Evolutionary conservation across 2,797 vertebrate species (phyloP).

Genomic region (Crypturellus tataupa): DNA sequence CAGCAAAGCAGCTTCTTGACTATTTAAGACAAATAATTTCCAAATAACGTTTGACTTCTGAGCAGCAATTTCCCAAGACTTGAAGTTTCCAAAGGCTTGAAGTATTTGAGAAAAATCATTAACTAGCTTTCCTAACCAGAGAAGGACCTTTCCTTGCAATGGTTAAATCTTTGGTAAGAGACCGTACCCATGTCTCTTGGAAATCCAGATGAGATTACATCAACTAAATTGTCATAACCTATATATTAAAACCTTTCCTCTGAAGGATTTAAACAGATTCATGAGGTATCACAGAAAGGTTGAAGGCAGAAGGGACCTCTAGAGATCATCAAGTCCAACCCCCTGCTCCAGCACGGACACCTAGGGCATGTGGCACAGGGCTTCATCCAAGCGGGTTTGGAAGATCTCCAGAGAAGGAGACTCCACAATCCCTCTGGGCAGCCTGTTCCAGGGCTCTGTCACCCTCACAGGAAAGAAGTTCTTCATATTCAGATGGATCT

Average conservation of each 20-base stretch:
- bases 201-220: not conserved
- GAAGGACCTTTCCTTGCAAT: not conserved
- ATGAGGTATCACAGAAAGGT: not conserved
- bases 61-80: not conserved
- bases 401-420: too few species aligned
- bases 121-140: not conserved
- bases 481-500: too few species aligned
- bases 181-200: not conserved
- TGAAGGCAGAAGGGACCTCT: too few species aligned
- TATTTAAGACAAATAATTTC: not conserved
- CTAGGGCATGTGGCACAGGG: too few species aligned
- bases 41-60: not conserved
- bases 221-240: not conserved
- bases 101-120: not conserved
- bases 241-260: rapidly evolving
- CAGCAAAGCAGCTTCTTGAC: not conserved
- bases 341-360: too few species aligned
- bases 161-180: not conserved
- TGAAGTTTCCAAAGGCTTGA: not conserved
- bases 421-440: too few species aligned
- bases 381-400: too few species aligned
- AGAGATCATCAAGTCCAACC: too few species aligned
- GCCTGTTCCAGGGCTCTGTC: too few species aligned
- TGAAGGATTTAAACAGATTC: not conserved
- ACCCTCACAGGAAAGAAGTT: too few species aligned